Base-by-base conservation (phyloP, 2,113 vertebrate genomes). In the Elaphurus davidianus region DNA sequence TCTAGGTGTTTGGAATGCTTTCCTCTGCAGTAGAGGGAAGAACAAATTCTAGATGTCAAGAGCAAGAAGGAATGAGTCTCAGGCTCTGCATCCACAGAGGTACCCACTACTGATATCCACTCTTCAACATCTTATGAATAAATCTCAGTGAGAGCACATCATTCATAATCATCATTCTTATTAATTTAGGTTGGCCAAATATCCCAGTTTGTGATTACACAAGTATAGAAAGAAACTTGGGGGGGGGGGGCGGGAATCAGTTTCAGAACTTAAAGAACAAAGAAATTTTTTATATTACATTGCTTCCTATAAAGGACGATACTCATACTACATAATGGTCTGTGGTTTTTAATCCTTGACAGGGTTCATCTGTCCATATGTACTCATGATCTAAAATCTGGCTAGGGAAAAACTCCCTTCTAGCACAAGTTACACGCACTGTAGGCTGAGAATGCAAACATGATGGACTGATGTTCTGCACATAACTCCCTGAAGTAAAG, bases 131-230 rank as follows among this genome's bases (percentile, higher is more conserved):
- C 90, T 91, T 45, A 78, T 25, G 30, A 91, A 28, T 52, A 64
- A 91, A 96, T 82, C 45, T 62, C 74, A 86, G 14, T 25, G 17
- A 47, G 7, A 54, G 17, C 10, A 87, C 50, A 71, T 87, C 62
- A 47, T 83, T 94, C 87, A 78, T 81, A 45, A 79, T 62, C 62
- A 87, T 59, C 43, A 19, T 79, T 79, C 93, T 47, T 95, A 57
- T 28, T 90, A 30, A 87, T 82, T 87, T 95, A 79, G n/a, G 57
- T 67, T 85, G 74, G 59, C 45, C 36, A 90, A 86, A 86, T 81
- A 88, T 14, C 9, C 30, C 14, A 93, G 57, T 40, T 97, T 97
- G 88, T 82, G 25, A 85, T 87, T 85, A 76, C 5, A 71, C 23
- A 90, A 36, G 36, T 23, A 74, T 54, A 76, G 40, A 60, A 67